Evolutionary conservation across 2,797 vertebrate genomes (phyloP), one percentile per base, ranked within the genome.

Genomic region (Otus scops): DNA sequence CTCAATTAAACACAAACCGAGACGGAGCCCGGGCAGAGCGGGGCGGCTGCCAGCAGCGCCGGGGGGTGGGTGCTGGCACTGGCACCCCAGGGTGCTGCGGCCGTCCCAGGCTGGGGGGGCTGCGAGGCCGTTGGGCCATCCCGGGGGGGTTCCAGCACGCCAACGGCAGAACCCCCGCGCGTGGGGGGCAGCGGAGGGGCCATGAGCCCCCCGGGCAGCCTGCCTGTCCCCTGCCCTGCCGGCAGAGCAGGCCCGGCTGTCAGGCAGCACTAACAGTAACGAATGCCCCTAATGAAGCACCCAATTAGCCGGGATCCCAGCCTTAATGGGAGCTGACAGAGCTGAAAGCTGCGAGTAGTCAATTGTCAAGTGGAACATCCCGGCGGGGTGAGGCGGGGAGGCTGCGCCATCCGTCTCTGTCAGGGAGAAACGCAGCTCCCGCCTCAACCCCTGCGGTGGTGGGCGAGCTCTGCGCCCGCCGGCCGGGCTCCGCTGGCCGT

Each of bases 301-400:
- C 96, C 96, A 97, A 97, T 97, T 97, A 97, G 92, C 88, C 82
- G 15, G 70, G 90, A 94, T 96, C 95, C 95, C 74, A 83, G 91
- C 85, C 93, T 73, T 97, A 97, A 97, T 97, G 92, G 96, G 79
- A 94, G 95, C 95, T 97, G 97, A 97, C 96, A 94, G 97, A 94
- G 95, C 93, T 90, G 95, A 93, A 93, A 95, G 95, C 95, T 93
- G 60, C 56, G 70, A 86, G 85, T 80, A 96, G 95, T 89, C 93
- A 86, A 73, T 96, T 96, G 97, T 94, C 95, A 96, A 89, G 86
- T 82, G 85, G 43, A 91, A 85, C 95, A 93, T 97, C 96, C 96
- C 95, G 64, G 60, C 57, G 86, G 97, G 96, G 96, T 87, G 88
- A 92, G 88, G 91, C 56, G 48, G 38, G 76, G 74, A 78, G 88